Evolutionary conservation across 2,113 vertebrate genomes (phyloP).

Genomic region (Sialia sialis): DNA sequence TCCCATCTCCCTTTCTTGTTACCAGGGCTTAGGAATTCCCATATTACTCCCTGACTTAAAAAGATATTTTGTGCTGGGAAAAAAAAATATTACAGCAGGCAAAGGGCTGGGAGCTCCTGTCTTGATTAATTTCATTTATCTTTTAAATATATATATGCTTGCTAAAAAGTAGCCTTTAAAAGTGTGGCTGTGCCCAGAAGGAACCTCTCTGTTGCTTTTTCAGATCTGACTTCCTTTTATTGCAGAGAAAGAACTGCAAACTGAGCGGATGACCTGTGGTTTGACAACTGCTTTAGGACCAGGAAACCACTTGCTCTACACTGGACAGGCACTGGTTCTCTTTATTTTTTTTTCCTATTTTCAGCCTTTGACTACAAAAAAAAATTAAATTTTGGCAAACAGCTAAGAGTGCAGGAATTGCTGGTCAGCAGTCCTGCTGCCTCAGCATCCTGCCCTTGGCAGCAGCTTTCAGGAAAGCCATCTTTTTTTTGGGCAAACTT

Average conservation of each 20-base stretch:
- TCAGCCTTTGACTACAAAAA: neutral
- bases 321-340: neutral
- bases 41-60: neutral
- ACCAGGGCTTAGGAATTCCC: neutral
- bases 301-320: neutral
- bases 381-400: neutral
- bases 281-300: neutral
- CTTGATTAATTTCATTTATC: neutral
- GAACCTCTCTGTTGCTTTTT: neutral
- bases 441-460: neutral
- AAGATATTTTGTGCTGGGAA: neutral
- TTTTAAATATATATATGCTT: neutral
- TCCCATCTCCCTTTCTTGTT: neutral
- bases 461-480: neutral
- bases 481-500: neutral
- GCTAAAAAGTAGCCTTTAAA: neutral
- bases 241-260: neutral
- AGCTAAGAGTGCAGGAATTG: neutral
- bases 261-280: neutral
- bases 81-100: neutral
- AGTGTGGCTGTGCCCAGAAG: neutral
- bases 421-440: slow-evolving; percentile 13
- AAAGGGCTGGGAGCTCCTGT: neutral
- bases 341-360: slow-evolving; percentile 23
- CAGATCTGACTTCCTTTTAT: neutral